phyloP scores from a whole-genome alignment of 2,888 invertebrate species.

The Andrena praecox region DNA sequence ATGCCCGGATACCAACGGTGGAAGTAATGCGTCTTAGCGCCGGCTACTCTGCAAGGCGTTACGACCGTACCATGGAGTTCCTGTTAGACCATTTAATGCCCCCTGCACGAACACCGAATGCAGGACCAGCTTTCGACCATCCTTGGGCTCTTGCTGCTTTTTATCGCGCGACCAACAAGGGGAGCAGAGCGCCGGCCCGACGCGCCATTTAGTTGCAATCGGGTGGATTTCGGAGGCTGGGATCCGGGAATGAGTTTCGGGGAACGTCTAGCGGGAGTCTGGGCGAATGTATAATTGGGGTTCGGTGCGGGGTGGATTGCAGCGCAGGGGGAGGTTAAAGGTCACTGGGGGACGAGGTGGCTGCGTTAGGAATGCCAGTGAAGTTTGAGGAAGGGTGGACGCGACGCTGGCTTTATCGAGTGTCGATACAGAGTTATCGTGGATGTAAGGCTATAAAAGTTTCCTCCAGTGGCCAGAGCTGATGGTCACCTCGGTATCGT shows the following conservation, averaged over 20 bases:
- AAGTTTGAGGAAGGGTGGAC: no score
- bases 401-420: no score
- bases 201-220: not conserved
- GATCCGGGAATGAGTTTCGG: not conserved
- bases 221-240: not conserved
- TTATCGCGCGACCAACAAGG: not conserved
- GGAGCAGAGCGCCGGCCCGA: not conserved
- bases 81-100: conserved; percentile 57
- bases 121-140: conserved; percentile 35
- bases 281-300: no score
- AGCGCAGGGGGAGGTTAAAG: no score
- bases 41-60: conserved; percentile 66
- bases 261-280: no score
- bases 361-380: no score
- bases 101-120: conserved; percentile 35
- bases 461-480: not conserved
- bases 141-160: conserved; percentile 2
- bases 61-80: conserved; percentile 55
- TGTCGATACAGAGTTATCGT: no score
- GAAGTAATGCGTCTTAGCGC: conserved; percentile 84
- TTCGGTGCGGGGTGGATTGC: no score
- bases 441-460: no score
- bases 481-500: not conserved
- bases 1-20: conserved; percentile 84
- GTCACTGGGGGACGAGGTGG: no score